Conservation (phyloP, 2,797 vertebrate genomes). For the Sebastes matsubarae region DNA sequence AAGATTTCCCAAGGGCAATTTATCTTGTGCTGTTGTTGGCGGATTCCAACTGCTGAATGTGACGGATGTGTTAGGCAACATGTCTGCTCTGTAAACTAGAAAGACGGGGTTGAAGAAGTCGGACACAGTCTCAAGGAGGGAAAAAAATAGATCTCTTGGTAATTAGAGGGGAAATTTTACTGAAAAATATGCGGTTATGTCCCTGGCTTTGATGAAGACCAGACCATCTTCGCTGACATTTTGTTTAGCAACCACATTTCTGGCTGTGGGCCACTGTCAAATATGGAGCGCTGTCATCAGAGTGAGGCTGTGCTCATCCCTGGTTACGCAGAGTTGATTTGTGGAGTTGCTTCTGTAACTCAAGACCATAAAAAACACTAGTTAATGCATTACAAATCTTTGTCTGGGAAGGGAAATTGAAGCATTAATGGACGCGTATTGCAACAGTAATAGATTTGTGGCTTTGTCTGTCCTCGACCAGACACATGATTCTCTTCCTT, state of each 20-base stretch:
- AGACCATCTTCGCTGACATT: conserved; percentile 70
- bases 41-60: conserved; percentile 31
- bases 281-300: conserved; percentile 69
- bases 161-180: conserved; percentile 67
- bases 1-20: conserved; percentile 5
- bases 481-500: conserved; percentile 46
- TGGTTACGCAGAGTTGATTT: conserved; percentile 53
- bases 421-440: conserved; percentile 28
- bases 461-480: conserved; percentile 46
- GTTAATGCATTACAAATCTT: conserved; percentile 62
- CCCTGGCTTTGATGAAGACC: conserved; percentile 69
- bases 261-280: conserved; percentile 67
- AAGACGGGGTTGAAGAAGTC: conserved; percentile 54
- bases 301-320: conserved; percentile 56
- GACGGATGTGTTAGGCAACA: conserved; percentile 33
- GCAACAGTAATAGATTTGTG: conserved; percentile 50
- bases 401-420: conserved; percentile 32
- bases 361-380: conserved; percentile 60
- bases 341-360: conserved; percentile 54
- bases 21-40: conserved; percentile 11
- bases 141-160: conserved; percentile 55
- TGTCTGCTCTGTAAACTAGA: conserved; percentile 53
- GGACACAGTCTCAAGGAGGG: conserved; percentile 30
- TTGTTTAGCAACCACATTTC: conserved; percentile 76
- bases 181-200: conserved; percentile 59